Percentiles rank a stretch among this genome's conserved stretches.
Conservation (phyloP, 2,797 vertebrate species). For the Eidolon dupreanum region DNA sequence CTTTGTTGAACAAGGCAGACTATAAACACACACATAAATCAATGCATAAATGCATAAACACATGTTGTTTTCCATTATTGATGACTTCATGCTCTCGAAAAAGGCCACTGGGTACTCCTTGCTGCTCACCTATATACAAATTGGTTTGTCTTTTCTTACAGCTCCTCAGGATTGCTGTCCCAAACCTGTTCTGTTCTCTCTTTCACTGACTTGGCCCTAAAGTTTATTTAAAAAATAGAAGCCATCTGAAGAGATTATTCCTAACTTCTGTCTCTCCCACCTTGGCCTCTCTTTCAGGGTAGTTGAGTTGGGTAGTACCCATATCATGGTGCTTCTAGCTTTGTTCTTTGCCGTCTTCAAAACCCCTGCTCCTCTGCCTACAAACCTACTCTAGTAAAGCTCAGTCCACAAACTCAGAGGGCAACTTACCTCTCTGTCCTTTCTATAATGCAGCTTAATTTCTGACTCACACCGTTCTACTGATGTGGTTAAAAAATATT, state of each 20-base stretch:
- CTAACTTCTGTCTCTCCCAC: not conserved
- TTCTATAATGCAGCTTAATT: not conserved
- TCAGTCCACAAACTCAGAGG: not conserved
- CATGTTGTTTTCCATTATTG: not conserved
- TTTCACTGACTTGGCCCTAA: not conserved
- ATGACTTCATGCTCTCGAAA: not conserved
- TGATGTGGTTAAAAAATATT: not conserved
- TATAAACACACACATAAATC: not conserved
- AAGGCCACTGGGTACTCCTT: not conserved
- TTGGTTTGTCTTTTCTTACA: not conserved
- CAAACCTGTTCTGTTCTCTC: not conserved
- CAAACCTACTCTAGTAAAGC: not conserved
- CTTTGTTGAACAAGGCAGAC: constrained; percentile 19
- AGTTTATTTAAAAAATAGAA: not conserved
- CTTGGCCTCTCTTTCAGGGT: not conserved
- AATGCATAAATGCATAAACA: not conserved
- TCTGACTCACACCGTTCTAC: not conserved
- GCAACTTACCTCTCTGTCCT: not conserved
- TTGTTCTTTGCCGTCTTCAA: not conserved
- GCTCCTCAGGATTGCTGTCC: not conserved
- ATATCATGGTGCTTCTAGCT: not conserved
- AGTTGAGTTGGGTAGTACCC: not conserved
- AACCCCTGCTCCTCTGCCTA: not conserved
- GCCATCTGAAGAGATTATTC: not conserved
- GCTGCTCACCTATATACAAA: not conserved